Conservation (phyloP, 2,113 vertebrate genomes). For the Podarcis cretensis region DNA sequence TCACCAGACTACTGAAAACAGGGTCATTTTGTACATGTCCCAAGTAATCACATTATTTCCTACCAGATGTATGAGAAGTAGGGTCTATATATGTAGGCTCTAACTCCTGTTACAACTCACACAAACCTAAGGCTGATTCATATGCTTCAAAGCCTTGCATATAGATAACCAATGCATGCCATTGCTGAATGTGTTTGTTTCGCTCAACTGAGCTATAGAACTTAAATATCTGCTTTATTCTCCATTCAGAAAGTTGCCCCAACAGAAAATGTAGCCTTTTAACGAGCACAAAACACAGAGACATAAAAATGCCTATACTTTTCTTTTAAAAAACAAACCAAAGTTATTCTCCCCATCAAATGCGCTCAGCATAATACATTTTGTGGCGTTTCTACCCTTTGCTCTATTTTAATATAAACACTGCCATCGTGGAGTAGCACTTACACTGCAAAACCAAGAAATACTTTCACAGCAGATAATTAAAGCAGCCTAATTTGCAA, state of each 20-base stretch:
- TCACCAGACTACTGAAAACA: not conserved
- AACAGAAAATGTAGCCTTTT: not conserved
- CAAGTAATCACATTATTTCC: not conserved
- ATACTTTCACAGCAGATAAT: conserved; percentile 65
- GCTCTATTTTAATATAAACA: conserved; percentile 33
- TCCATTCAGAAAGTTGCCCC: not conserved
- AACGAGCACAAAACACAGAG: not conserved
- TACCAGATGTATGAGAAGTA: not conserved
- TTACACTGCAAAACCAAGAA: conserved; percentile 54
- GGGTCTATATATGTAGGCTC: not conserved
- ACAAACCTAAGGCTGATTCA: not conserved
- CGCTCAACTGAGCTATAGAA: not conserved
- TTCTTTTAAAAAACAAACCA: not conserved
- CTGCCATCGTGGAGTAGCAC: conserved; percentile 54
- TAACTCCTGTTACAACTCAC: not conserved
- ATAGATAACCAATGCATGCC: too few relatives aligned
- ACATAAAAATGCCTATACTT: not conserved
- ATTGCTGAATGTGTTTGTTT: not conserved
- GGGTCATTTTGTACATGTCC: not conserved
- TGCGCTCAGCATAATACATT: not conserved
- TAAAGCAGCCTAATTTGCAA: conserved; percentile 71
- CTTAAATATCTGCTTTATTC: not conserved
- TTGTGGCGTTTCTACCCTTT: conserved; percentile 21
- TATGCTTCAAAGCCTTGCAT: not conserved
- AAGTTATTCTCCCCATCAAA: not conserved